These are phyloP conservation scores for Ooceraea biroi DNA, from an alignment of 1,140 invertebrate species.

Conservation along the genomic window DNA sequence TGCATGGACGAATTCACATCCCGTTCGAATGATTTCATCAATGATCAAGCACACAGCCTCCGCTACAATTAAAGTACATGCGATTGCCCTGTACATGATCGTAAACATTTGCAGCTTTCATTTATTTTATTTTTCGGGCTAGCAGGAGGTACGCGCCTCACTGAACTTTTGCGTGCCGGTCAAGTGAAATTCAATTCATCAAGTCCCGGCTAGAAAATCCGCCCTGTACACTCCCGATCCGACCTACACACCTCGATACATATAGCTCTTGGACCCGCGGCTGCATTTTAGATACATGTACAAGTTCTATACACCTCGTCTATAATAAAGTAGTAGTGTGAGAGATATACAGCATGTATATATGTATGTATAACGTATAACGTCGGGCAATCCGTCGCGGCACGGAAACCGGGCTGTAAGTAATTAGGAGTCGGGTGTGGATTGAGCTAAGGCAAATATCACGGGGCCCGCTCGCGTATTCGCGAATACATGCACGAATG, in stretches of 20 bases:
- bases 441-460: slow-evolving; percentile 81
- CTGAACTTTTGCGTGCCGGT: too few species aligned
- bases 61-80: too few species aligned
- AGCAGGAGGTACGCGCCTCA: too few species aligned
- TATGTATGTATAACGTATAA: slow-evolving; percentile 59
- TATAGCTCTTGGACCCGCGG: slow-evolving; percentile 24
- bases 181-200: slow-evolving; percentile 26
- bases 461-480: slow-evolving; percentile 73
- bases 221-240: background rate
- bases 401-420: slow-evolving; percentile 74
- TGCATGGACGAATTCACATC: too few species aligned
- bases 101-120: too few species aligned
- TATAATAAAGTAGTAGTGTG: slow-evolving; percentile 71
- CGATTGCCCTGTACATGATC: too few species aligned
- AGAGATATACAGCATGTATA: slow-evolving; percentile 29
- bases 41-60: too few species aligned
- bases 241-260: slow-evolving; percentile 20
- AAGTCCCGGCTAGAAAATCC: background rate
- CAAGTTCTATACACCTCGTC: slow-evolving; percentile 56
- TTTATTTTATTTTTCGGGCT: too few species aligned
- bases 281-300: slow-evolving; percentile 48
- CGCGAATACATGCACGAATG: slow-evolving; percentile 78
- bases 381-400: slow-evolving; percentile 71
- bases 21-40: too few species aligned
- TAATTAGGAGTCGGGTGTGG: slow-evolving; percentile 80